Evolutionary conservation across 2,113 vertebrate genomes (phyloP).

Genomic region (Neodontobutis hainanensis): DNA sequence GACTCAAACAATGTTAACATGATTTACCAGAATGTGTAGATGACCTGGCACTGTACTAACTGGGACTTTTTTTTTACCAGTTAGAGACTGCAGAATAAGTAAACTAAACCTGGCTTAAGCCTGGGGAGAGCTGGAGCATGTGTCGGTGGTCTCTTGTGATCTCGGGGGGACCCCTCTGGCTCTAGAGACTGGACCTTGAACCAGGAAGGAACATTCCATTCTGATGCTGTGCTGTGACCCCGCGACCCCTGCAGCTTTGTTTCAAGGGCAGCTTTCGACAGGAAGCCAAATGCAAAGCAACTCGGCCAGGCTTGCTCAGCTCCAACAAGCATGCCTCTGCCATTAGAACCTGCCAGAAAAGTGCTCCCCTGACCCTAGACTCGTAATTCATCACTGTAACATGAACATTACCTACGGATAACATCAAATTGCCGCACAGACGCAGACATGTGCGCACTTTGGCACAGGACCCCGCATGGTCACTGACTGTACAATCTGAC

Average conservation of each 20-base stretch:
- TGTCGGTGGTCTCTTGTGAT: constrained; percentile 67
- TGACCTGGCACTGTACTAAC: constrained; percentile 11
- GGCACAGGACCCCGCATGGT: constrained; percentile 19
- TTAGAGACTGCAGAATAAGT: not conserved
- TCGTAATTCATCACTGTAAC: constrained; percentile 58
- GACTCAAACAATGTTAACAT: not conserved
- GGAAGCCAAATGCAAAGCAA: constrained; percentile 54
- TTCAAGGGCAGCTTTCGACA: constrained; percentile 66
- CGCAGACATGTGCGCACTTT: constrained; percentile 28
- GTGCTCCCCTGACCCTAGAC: constrained; percentile 50
- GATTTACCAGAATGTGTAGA: not conserved
- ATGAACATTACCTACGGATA: constrained; percentile 47
- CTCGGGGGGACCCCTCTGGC: constrained; percentile 53
- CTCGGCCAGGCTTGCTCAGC: constrained; percentile 31
- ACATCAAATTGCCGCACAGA: constrained; percentile 55
- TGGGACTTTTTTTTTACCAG: constrained; percentile 5
- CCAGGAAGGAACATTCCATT: constrained; percentile 75
- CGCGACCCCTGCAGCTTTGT: constrained; percentile 60
- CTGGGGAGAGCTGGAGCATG: constrained; percentile 40
- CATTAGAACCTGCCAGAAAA: constrained; percentile 52
- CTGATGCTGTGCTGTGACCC: constrained; percentile 58
- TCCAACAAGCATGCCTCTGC: constrained; percentile 60
- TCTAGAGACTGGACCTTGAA: constrained; percentile 73
- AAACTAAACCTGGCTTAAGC: constrained; percentile 34
- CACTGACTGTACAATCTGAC: constrained; percentile 32